A percentile compares a stretch with the other conserved stretches of the same genome.
Conservation (phyloP, 2,113 vertebrate genomes). For the Eptesicus fuscus region DNA sequence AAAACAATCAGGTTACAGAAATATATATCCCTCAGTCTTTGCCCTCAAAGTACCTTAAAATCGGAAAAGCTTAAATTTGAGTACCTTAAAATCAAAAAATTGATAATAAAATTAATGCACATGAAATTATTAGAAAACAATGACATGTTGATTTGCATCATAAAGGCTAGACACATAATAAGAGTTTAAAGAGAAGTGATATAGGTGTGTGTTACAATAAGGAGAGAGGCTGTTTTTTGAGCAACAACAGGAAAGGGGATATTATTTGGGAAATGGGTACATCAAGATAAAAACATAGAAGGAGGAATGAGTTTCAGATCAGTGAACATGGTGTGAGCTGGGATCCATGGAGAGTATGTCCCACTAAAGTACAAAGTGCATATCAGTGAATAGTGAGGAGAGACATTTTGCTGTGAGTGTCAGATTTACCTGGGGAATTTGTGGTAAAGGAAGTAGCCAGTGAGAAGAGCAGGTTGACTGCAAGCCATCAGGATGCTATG, state of each 20-base stretch:
- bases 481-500: background rate
- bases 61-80: background rate
- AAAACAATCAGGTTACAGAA: background rate
- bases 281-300: background rate
- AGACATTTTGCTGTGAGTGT: background rate
- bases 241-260: background rate
- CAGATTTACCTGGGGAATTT: too few relatives aligned
- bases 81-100: background rate
- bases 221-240: background rate
- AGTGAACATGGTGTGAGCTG: background rate
- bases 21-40: background rate
- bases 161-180: background rate
- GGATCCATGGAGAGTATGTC: background rate
- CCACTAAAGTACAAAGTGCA: background rate
- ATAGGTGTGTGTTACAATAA: background rate
- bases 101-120: background rate
- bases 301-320: background rate
- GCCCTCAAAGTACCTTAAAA: background rate
- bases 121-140: background rate
- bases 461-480: background rate
- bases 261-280: background rate
- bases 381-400: background rate
- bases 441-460: rapidly evolving
- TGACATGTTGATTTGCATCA: background rate
- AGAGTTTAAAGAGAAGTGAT: background rate